Percentiles rank a stretch among this genome's conserved stretches.
Conservation (phyloP, 2,888 invertebrate genomes). For the Mesoligia furuncula region DNA sequence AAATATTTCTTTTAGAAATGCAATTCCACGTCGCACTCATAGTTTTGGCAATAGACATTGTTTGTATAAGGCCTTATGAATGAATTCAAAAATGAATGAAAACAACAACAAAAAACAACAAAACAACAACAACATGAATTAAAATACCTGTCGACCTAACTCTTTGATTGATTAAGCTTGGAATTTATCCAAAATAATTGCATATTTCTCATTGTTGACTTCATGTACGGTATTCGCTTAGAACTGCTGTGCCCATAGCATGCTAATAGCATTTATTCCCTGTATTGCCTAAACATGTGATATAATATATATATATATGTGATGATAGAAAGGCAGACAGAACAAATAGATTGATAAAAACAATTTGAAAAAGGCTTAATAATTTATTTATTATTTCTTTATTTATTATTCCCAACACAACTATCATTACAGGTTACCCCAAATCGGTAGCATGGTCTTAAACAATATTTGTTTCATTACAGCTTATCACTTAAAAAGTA, state of each 20-base stretch:
- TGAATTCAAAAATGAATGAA: too few relatives aligned
- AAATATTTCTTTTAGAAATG: neutral
- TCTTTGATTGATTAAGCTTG: conserved; percentile 20
- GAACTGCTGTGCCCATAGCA: neutral
- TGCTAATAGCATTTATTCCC: neutral
- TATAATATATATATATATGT: too few relatives aligned
- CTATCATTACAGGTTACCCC: too few relatives aligned
- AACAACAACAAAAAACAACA: too few relatives aligned
- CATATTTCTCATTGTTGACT: conserved; percentile 17
- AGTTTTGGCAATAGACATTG: conserved; percentile 31
- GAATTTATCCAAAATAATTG: conserved; percentile 44
- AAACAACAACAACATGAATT: too few relatives aligned
- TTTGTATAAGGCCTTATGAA: neutral
- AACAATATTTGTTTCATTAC: too few relatives aligned
- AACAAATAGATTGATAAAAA: neutral
- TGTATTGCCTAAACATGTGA: conserved; percentile 12
- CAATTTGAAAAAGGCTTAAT: neutral
- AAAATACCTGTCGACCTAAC: conserved; percentile 10
- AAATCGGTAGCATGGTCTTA: too few relatives aligned
- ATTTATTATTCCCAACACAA: too few relatives aligned
- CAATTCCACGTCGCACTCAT: conserved; percentile 7
- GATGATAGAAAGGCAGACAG: neutral
- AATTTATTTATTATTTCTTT: too few relatives aligned
- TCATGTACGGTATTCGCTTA: conserved; percentile 3
- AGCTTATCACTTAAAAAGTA: too few relatives aligned